A percentile compares a stretch with the other conserved stretches of the same genome.
Evolutionary conservation across 2,113 vertebrate species (phyloP).

Genomic region (Corydoras maculifer): DNA sequence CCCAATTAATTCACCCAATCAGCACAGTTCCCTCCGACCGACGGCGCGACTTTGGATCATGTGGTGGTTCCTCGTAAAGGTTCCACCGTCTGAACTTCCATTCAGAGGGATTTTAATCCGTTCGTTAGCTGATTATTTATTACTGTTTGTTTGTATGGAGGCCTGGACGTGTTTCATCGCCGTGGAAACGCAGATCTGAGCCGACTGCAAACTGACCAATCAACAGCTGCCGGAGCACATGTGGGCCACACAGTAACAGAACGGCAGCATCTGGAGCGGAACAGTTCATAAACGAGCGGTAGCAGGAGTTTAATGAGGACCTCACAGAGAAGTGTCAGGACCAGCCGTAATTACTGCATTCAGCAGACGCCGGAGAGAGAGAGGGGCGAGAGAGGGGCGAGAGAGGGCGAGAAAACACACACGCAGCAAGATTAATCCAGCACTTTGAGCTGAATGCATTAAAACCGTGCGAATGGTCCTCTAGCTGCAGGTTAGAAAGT

Average conservation of each 20-base stretch:
- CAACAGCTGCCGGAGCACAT: slow-evolving; percentile 11
- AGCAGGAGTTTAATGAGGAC: slow-evolving; percentile 35
- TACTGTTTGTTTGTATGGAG: no score
- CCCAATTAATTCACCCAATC: no score
- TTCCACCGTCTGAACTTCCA: no score
- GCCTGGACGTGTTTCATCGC: no score
- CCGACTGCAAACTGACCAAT: slow-evolving; percentile 13
- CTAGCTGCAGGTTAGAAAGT: slow-evolving; percentile 36
- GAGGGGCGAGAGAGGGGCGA: neutral
- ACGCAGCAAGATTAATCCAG: slow-evolving; percentile 26
- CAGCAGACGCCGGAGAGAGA: slow-evolving; percentile 14
- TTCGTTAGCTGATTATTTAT: no score
- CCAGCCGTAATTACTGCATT: slow-evolving; percentile 36
- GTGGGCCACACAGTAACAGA: neutral
- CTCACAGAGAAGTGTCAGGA: slow-evolving; percentile 22
- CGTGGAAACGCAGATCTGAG: neutral
- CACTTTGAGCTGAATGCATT: slow-evolving; percentile 36
- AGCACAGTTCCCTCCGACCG: no score
- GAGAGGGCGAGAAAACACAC: neutral
- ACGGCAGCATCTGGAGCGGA: slow-evolving; percentile 17
- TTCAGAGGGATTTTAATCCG: no score
- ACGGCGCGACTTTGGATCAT: no score
- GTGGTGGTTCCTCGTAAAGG: no score
- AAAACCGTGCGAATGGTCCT: slow-evolving; percentile 30
- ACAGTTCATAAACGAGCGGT: slow-evolving; percentile 30